Conservation (phyloP, 2,113 vertebrate genomes). For the Leucopternis melanops region DNA sequence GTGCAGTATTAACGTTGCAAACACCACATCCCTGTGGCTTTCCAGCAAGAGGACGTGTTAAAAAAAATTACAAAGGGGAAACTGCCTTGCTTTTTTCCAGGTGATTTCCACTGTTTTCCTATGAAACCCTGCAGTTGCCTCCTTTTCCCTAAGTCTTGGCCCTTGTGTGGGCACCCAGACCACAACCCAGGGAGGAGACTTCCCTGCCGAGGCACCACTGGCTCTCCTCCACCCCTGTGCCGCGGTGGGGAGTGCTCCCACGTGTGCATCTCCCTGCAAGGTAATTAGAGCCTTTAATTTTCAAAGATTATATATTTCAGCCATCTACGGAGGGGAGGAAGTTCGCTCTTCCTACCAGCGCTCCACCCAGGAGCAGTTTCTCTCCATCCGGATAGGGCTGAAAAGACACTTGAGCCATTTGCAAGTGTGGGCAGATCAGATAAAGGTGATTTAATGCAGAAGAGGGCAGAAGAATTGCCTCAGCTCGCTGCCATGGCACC, state of each 20-base stretch:
- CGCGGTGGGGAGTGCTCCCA: rapidly evolving
- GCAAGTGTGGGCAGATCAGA: background rate
- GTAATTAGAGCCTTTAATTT: background rate
- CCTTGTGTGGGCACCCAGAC: background rate
- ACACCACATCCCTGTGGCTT: rapidly evolving
- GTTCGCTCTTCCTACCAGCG: background rate
- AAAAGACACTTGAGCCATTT: background rate
- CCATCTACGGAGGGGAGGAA: background rate
- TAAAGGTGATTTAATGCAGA: background rate
- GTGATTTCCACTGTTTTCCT: background rate
- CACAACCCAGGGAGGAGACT: background rate
- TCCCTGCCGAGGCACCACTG: rapidly evolving
- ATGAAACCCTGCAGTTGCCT: background rate
- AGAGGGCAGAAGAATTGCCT: background rate
- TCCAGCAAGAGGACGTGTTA: rapidly evolving
- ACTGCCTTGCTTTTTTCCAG: background rate
- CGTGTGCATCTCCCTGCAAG: background rate
- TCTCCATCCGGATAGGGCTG: background rate
- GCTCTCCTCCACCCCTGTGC: background rate
- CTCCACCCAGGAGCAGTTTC: conserved; percentile 5
- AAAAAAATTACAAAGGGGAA: background rate
- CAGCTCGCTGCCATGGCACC: background rate
- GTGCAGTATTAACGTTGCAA: background rate
- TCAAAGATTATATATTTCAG: background rate
- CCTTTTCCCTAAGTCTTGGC: background rate